Conservation (phyloP, 2,888 invertebrate genomes). For the Meliscaeva auricollis region DNA sequence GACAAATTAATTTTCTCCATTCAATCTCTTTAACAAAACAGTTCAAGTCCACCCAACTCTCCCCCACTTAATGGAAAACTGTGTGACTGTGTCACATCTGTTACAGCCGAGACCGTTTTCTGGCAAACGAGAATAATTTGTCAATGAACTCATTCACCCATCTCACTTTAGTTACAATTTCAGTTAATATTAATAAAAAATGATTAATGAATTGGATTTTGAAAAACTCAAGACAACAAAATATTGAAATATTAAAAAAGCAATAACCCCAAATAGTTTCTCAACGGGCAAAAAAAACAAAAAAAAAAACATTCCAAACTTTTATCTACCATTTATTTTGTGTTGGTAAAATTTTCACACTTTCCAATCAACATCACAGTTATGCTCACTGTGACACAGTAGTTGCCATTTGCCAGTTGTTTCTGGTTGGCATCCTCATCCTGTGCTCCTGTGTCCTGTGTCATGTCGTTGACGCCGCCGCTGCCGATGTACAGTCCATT, state of each 20-base stretch:
- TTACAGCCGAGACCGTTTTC: not conserved
- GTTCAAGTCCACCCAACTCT: not conserved
- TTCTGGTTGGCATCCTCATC: not conserved
- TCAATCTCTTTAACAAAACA: not conserved
- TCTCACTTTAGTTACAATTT: conserved; percentile 17
- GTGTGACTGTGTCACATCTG: conserved; percentile 28
- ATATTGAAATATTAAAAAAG: conserved; percentile 6
- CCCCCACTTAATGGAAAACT: not conserved
- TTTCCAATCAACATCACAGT: conserved; percentile 22
- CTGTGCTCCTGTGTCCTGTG: not conserved
- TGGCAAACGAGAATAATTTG: conserved; percentile 41
- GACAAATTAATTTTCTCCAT: too few species aligned
- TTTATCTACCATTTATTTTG: conserved; percentile 30
- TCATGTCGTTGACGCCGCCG: not conserved
- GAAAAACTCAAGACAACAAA: not conserved
- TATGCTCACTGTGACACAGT: conserved; percentile 1
- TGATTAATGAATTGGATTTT: conserved; percentile 54
- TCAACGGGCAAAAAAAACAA: not conserved
- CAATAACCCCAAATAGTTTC: conserved; percentile 3
- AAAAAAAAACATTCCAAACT: conserved; percentile 20
- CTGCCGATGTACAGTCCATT: not conserved
- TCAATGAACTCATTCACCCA: conserved; percentile 13
- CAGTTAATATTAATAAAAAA: conserved; percentile 60
- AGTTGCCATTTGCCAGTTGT: not conserved
- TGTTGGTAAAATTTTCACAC: conserved; percentile 42